Conservation (phyloP, 2,113 vertebrate species). For the Tragelaphus strepsiceros region DNA sequence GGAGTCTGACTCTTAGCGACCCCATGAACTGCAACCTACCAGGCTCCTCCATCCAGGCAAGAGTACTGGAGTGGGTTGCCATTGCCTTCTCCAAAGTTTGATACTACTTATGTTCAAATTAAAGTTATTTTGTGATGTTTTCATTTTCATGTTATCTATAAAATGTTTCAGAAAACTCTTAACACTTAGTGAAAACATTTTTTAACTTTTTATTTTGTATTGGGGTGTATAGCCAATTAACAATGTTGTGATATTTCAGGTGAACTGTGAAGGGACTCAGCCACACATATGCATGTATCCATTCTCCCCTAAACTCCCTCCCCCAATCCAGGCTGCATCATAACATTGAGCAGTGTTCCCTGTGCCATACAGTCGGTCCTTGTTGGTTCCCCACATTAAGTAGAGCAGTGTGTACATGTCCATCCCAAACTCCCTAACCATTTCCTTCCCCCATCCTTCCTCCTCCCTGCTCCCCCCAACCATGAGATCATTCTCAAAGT, state of each 20-base stretch:
- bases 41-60: too few relatives aligned
- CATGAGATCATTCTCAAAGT: background rate
- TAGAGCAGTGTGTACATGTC: background rate
- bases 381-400: background rate
- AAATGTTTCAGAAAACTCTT: background rate
- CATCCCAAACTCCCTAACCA: background rate
- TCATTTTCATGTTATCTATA: background rate
- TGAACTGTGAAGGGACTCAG: background rate
- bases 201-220: background rate
- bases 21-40: too few relatives aligned
- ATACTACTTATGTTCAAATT: background rate
- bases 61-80: too few relatives aligned
- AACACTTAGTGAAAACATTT: background rate
- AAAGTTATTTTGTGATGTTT: background rate
- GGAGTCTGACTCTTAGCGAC: too few relatives aligned
- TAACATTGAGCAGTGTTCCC: background rate
- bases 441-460: background rate
- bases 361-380: background rate
- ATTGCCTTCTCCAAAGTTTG: background rate
- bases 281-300: background rate
- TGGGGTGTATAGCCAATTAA: background rate
- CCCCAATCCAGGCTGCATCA: background rate
- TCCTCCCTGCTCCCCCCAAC: rapidly evolving
- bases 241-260: background rate
- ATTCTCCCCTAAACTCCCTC: background rate